phyloP scores from a whole-genome alignment of 2,888 invertebrate genomes.

The Sphaerophoria taeniata region DNA sequence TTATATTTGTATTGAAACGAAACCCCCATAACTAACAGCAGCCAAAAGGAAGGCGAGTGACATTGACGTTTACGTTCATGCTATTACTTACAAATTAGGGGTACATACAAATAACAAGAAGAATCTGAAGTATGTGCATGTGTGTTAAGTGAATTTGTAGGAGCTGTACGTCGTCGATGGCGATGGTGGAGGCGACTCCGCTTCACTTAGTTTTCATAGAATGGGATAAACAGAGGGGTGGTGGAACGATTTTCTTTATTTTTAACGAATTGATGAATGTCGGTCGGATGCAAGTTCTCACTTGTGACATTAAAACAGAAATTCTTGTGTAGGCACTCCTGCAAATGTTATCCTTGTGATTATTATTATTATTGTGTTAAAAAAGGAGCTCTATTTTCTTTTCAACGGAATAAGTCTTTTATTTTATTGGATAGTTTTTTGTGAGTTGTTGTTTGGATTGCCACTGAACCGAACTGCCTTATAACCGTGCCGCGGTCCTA shows the following conservation, averaged over 20 bases:
- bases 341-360: conserved; percentile 9
- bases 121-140: conserved; percentile 19
- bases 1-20: not conserved
- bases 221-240: too few relatives aligned
- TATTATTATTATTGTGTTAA: not conserved
- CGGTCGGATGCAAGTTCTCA: conserved; percentile 4
- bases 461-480: too few relatives aligned
- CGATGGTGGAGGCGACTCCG: conserved; percentile 24
- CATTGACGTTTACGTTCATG: conserved; percentile 38
- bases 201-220: not conserved
- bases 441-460: too few relatives aligned
- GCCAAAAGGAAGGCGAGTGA: conserved; percentile 2
- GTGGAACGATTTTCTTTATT: too few relatives aligned
- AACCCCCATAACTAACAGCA: not conserved
- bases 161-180: too few relatives aligned
- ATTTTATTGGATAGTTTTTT: not conserved
- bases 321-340: not conserved
- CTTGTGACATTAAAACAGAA: not conserved
- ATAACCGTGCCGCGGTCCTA: too few relatives aligned
- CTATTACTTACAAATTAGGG: conserved; percentile 58
- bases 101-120: conserved; percentile 42
- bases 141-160: not conserved
- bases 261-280: conserved; percentile 14
- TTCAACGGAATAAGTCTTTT: conserved; percentile 13
- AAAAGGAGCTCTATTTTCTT: not conserved